Evolutionary conservation across 2,113 vertebrate species (phyloP), one percentile per base, ranked within the genome.

Genomic region (Microcebus ravelobensis): DNA sequence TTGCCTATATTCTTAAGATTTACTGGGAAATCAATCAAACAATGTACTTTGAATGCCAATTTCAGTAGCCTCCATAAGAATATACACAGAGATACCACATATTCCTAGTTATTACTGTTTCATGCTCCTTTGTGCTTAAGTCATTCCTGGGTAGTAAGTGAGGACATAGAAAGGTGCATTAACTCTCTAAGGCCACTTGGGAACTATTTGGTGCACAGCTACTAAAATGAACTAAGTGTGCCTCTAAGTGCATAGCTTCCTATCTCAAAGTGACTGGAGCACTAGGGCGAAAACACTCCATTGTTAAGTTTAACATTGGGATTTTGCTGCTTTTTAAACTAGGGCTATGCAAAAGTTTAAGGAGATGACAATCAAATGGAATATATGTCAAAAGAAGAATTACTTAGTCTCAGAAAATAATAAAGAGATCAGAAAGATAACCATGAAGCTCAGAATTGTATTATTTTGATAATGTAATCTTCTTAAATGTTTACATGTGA

Each of bases 381-480:
- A 84, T 81, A 80, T 45, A 76, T 55, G 71, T 61, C 79, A 96
- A 90, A 96, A 42, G 21, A 86, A 63, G 17, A 83, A 63, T 68
- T 95, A 89, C 34, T 65, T 90, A 71, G 36, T 88, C 59, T 93
- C 70, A 85, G 82, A 96, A 96, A 96, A 96, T 77, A 94, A 96
- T 70, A 84, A 59, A 77, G 31, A 87, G 65, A 77, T 91, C 63
- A 92, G 74, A 94, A 82, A 82, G 86, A 59, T 52, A 94, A 93
- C 25, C 23, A 90, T 57, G 55, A 93, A 87, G 65, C n/a, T 94
- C 39, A 92, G 87, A 90, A 90, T 70, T 90, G 36, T 96, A 81
- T 93, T 90, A 90, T 27, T 11, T 80, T 97, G 68, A 90, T 91
- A 84, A 95, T 90, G 57, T 80, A 89, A 90, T 95, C 81, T 91